Percentiles rank a stretch among this genome's conserved stretches.
Evolutionary conservation across 2,888 invertebrate genomes (phyloP).

Genomic region (Ichneumon xanthorius): DNA sequence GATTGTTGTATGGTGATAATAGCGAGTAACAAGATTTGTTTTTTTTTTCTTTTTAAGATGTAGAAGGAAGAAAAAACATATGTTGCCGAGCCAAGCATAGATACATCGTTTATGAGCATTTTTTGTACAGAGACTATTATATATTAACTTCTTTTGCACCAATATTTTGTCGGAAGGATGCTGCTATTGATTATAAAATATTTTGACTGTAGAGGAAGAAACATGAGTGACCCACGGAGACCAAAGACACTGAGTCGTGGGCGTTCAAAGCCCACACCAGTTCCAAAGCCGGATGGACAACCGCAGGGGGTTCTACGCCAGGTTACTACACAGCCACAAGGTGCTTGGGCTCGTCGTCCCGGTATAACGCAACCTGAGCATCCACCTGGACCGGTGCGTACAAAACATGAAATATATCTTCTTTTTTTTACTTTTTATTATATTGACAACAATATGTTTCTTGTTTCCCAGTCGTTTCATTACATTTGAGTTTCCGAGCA

Average conservation of each 20-base stretch:
- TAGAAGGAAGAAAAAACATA: no score
- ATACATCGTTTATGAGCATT: no score
- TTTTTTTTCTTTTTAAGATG: no score
- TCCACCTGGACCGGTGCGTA: neutral
- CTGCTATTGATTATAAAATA: neutral
- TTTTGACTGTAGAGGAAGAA: neutral
- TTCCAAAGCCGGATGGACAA: neutral
- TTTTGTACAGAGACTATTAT: no score
- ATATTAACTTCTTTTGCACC: no score
- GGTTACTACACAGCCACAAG: neutral
- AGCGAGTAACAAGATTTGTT: no score
- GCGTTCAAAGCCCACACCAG: neutral
- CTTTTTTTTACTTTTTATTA: no score
- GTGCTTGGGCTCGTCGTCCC: neutral
- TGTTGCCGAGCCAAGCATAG: no score
- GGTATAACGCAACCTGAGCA: neutral
- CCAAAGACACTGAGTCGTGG: neutral
- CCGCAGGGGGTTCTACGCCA: neutral
- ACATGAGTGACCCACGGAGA: neutral
- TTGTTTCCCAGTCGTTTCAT: neutral
- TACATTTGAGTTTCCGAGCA: neutral
- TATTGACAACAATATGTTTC: no score
- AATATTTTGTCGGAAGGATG: neutral
- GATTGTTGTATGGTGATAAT: no score
- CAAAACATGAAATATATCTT: neutral